These are phyloP conservation scores for Poliocrania exsul DNA, from an alignment of 2,797 vertebrate species.

Conservation along the genomic window DNA sequence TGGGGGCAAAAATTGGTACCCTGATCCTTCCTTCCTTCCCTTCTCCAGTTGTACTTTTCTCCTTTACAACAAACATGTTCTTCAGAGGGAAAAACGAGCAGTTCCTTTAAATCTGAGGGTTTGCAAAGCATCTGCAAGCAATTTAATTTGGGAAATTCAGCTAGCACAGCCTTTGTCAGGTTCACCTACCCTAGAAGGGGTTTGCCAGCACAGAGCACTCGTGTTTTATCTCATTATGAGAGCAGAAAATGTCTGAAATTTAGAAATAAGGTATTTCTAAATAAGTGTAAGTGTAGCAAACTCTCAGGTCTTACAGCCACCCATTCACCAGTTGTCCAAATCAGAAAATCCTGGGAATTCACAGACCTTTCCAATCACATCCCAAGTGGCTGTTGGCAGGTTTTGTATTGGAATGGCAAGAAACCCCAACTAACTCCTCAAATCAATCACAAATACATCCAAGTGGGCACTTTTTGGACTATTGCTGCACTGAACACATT, in stretches of 20 bases:
- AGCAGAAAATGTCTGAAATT: background rate
- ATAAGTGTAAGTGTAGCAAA: background rate
- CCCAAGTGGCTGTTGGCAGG: background rate
- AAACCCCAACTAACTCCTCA: background rate
- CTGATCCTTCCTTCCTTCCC: background rate
- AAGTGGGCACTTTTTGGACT: background rate
- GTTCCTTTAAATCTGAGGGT: background rate
- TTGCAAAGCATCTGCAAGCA: background rate
- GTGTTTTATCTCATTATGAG: background rate
- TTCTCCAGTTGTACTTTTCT: background rate
- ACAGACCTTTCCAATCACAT: background rate
- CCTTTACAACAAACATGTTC: background rate
- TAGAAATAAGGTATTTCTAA: background rate
- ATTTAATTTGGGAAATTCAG: background rate
- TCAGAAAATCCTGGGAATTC: background rate
- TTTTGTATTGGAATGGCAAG: background rate
- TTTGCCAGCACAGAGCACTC: background rate
- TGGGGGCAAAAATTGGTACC: background rate
- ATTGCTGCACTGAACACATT: background rate
- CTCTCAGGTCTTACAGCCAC: background rate
- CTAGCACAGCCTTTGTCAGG: background rate
- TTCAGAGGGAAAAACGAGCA: background rate
- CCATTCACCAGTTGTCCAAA: background rate
- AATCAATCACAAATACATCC: background rate
- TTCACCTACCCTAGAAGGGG: background rate